Percentiles rank a stretch among this genome's conserved stretches.
phyloP scores from a whole-genome alignment of 2,888 invertebrate genomes.

The Agrilus biguttatus region DNA sequence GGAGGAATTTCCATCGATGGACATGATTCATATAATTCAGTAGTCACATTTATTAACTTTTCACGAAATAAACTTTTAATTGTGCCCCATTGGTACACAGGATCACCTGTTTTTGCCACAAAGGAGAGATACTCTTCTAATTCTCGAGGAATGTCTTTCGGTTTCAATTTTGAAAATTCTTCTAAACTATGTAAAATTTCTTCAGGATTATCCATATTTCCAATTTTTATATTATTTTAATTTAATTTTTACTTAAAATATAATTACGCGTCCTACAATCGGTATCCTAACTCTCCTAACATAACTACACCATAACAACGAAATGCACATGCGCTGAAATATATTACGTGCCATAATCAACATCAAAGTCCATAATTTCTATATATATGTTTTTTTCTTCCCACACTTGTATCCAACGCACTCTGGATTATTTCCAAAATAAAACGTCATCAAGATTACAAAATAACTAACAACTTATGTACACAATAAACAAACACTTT shows the following conservation, averaged over 20 bases:
- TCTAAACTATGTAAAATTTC: slow-evolving; percentile 71
- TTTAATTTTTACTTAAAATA: too few relatives aligned
- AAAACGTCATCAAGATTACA: background rate
- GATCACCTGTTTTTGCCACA: slow-evolving; percentile 89
- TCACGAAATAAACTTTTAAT: slow-evolving; percentile 79
- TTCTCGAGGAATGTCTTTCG: slow-evolving; percentile 73
- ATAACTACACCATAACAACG: background rate
- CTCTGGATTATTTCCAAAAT: too few relatives aligned
- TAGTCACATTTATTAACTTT: slow-evolving; percentile 74
- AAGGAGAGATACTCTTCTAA: slow-evolving; percentile 79
- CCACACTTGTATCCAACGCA: too few relatives aligned
- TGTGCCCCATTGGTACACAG: slow-evolving; percentile 81
- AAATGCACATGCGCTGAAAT: too few relatives aligned
- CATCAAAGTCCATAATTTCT: too few relatives aligned
- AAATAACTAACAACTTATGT: slow-evolving; percentile 5
- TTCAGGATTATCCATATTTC: slow-evolving; percentile 68
- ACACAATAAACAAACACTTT: slow-evolving; percentile 18
- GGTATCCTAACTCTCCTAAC: too few relatives aligned
- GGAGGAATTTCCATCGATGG: slow-evolving; percentile 64
- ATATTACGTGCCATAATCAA: too few relatives aligned
- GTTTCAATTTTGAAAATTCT: slow-evolving; percentile 61
- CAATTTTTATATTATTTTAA: background rate
- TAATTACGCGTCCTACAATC: too few relatives aligned
- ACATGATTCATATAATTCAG: slow-evolving; percentile 72
- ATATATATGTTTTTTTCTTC: too few relatives aligned